A percentile compares a stretch with the other conserved stretches of the same genome.
Evolutionary conservation across 2,888 invertebrate genomes (phyloP).

Genomic region (Thera britannica): DNA sequence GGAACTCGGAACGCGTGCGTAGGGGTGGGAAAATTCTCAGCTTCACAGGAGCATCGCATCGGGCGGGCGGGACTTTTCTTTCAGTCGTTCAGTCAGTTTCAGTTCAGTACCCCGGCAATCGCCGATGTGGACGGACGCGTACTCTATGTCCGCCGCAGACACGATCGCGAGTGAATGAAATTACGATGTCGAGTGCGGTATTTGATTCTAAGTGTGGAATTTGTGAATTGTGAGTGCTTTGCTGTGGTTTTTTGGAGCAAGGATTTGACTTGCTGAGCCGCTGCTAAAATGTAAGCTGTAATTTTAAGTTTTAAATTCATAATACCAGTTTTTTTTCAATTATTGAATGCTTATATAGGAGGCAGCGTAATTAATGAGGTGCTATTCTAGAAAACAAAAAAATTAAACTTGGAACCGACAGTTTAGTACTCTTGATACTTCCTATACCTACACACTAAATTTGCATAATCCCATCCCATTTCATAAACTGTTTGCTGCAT

Average conservation of each 20-base stretch:
- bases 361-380: too few relatives aligned
- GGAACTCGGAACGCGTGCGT: conserved; percentile 47
- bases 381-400: too few relatives aligned
- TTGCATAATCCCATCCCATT: too few relatives aligned
- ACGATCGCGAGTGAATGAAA: conserved; percentile 61
- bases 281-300: conserved; percentile 59
- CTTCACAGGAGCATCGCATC: conserved; percentile 21
- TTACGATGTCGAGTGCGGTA: conserved; percentile 71
- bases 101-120: conserved; percentile 67
- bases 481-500: too few relatives aligned
- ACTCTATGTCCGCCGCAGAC: conserved; percentile 46
- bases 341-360: too few relatives aligned
- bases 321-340: background rate
- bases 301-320: background rate
- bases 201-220: conserved; percentile 59
- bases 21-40: conserved; percentile 54
- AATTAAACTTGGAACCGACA: too few relatives aligned
- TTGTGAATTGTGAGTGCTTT: conserved; percentile 68
- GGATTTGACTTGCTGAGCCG: conserved; percentile 39
- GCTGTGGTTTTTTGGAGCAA: conserved; percentile 47
- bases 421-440: too few relatives aligned
- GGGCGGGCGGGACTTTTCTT: conserved; percentile 30
- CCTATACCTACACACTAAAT: too few relatives aligned
- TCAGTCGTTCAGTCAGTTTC: conserved; percentile 28
- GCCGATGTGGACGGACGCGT: conserved; percentile 64